A percentile compares a stretch with the other conserved stretches of the same genome.
These are phyloP conservation scores for Tautogolabrus adspersus DNA, from an alignment of 2,113 vertebrate genomes.

Conservation along the genomic window DNA sequence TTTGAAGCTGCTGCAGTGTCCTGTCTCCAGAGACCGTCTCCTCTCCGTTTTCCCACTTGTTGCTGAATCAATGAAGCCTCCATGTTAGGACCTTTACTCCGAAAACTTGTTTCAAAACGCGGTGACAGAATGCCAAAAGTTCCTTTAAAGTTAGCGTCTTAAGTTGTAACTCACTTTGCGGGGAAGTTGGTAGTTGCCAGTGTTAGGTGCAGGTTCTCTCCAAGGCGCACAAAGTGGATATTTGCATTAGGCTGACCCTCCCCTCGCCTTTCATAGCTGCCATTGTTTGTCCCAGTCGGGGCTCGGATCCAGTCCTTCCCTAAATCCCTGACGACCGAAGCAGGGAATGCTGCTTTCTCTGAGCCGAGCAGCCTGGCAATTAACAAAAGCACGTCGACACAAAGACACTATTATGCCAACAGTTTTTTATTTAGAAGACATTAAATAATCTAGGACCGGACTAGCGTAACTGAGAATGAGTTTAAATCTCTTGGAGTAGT, in stretches of 20 bases:
- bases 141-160: conserved; percentile 21
- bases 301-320: conserved; percentile 81
- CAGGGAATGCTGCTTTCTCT: conserved; percentile 69
- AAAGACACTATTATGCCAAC: conserved; percentile 49
- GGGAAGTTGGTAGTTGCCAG: conserved; percentile 68
- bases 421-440: conserved; percentile 6
- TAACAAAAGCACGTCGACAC: conserved; percentile 58
- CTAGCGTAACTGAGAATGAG: not conserved
- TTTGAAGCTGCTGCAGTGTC: conserved; percentile 46
- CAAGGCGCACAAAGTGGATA: conserved; percentile 79
- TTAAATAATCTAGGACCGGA: conserved; percentile 1
- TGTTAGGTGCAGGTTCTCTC: conserved; percentile 74
- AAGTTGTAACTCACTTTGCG: conserved; percentile 19
- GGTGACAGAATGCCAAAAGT: not conserved
- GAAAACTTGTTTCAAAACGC: not conserved
- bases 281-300: conserved; percentile 84
- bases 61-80: conserved; percentile 22
- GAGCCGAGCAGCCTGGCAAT: conserved; percentile 52
- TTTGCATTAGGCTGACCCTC: conserved; percentile 86
- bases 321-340: conserved; percentile 81
- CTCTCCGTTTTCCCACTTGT: conserved; percentile 25
- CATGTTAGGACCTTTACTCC: not conserved
- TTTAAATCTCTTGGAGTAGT: not conserved
- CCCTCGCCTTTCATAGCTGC: conserved; percentile 82
- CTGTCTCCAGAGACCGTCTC: conserved; percentile 18